Evolutionary conservation across 2,113 vertebrate genomes (phyloP), one percentile per base, ranked within the genome.

Genomic region (Physeter macrocephalus): DNA sequence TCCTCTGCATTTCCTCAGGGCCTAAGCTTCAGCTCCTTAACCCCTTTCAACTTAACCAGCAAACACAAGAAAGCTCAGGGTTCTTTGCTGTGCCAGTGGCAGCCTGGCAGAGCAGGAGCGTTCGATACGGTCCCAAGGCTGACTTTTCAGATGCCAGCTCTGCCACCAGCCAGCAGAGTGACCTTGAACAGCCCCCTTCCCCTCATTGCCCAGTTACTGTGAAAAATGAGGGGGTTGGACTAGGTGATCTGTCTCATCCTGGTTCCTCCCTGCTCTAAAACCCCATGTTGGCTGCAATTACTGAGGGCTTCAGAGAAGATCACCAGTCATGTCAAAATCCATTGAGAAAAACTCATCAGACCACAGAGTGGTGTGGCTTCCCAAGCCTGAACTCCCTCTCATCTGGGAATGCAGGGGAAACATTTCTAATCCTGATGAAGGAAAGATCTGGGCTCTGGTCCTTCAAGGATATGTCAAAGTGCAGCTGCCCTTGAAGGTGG

Each of bases 261-360:
- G 12, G 4, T 66, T 71, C 78, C 80, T 86, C 34, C 34, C 72
- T 52, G 59, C 36, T 93, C 25, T 57, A 1, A 77, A 54, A 34
- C 23, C 72, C 31, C 54, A 4, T 1, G 8, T 62, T 34, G 61
- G 34, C 34, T 62, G 0, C 67, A 46, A 14, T 74, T 66, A 39
- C 64, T 21, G 36, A 61, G 15, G 31, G 43, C 90, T 71, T 93
- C 14, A 36, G n/a, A 86, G 93, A 94, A 98, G 87, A 97, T 97
- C 95, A 93, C 43, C 46, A 66, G 11, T 85, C 46, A 0, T 88
- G 84, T 93, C 57, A 69, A 77, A 93, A 80, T 41, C 54, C 82
- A 29, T 4, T 93, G 18, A 92, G 81, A 61, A 95, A 94, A 36
- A 64, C 43, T 43, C 86, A 41, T 0, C 1, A 95, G 31, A 49